phyloP scores from a whole-genome alignment of 2,797 vertebrate species.

The Todus mexicanus region DNA sequence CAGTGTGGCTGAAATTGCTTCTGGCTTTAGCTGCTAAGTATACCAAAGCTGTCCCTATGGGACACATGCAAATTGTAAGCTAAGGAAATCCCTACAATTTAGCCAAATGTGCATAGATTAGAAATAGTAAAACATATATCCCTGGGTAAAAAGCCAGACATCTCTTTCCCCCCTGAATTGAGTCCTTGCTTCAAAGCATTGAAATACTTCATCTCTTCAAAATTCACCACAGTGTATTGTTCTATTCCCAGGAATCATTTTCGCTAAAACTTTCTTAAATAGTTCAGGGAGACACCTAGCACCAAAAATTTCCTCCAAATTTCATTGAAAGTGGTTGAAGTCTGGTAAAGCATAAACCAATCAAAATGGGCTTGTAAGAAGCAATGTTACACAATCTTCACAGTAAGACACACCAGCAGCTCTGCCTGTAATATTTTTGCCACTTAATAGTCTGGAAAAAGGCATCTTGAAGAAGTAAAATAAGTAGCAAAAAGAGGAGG shows the following conservation, averaged over 20 bases:
- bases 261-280: background rate
- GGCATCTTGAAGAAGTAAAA: constrained; percentile 47
- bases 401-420: constrained; percentile 3
- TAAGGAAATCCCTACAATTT: background rate
- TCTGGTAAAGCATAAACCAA: background rate
- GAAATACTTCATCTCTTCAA: background rate
- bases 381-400: background rate
- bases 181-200: background rate
- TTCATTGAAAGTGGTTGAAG: background rate
- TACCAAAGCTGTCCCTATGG: background rate
- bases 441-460: constrained; percentile 56
- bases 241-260: background rate
- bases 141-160: background rate
- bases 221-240: background rate
- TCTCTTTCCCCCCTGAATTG: background rate
- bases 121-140: background rate
- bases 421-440: constrained; percentile 45
- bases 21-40: background rate
- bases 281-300: background rate
- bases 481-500: constrained; percentile 49
- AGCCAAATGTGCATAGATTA: background rate
- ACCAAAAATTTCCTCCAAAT: background rate
- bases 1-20: background rate
- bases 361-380: background rate
- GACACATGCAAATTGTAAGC: background rate